These are phyloP conservation scores for Labeo calbasu DNA, from an alignment of 2,797 vertebrate genomes.

Conservation along the genomic window DNA sequence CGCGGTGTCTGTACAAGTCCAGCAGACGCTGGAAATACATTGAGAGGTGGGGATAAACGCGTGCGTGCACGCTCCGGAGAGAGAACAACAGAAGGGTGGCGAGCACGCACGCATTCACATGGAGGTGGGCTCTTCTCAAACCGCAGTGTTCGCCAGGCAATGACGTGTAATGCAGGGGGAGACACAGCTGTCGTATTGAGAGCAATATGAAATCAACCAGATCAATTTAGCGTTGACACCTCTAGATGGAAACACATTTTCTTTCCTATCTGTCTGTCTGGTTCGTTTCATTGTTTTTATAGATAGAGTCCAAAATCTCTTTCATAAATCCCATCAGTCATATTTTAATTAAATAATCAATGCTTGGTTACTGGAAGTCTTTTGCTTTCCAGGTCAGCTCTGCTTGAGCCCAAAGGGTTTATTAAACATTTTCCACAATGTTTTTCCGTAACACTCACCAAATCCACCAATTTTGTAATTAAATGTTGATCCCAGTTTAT, in stretches of 20 bases:
- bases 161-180: constrained; percentile 32
- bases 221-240: not conserved
- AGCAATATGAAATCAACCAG: not conserved
- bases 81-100: constrained; percentile 54
- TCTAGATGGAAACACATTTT: not conserved
- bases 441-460: constrained; percentile 7
- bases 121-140: constrained; percentile 56
- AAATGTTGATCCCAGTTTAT: constrained; percentile 38
- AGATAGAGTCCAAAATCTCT: not conserved
- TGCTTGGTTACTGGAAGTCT: not conserved
- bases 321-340: not conserved
- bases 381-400: not conserved
- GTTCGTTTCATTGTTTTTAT: not conserved
- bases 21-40: constrained; percentile 17
- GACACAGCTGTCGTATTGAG: constrained; percentile 27
- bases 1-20: constrained; percentile 48
- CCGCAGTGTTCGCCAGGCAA: constrained; percentile 52
- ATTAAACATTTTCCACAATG: constrained; percentile 17
- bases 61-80: constrained; percentile 62
- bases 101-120: constrained; percentile 58
- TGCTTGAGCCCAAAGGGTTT: not conserved
- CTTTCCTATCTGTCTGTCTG: not conserved
- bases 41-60: constrained; percentile 44
- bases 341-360: not conserved
- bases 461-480: constrained; percentile 31